Evolutionary conservation across 2,113 vertebrate genomes (phyloP).

Genomic region (Grammomys dolichurus): DNA sequence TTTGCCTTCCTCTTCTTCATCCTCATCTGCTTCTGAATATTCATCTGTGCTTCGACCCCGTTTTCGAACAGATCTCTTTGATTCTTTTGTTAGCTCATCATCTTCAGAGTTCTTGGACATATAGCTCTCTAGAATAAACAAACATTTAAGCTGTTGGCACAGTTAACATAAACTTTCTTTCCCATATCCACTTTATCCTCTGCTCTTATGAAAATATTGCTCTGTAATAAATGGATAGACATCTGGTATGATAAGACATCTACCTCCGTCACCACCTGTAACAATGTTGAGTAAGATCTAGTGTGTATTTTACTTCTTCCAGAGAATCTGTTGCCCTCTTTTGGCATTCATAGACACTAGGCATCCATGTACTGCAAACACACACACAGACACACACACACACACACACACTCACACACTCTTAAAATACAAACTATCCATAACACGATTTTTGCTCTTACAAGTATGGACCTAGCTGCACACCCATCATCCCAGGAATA

Average conservation of each 20-base stretch:
- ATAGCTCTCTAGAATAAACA: conserved; percentile 90
- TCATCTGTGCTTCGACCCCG: conserved; percentile 85
- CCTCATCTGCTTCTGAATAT: conserved; percentile 86
- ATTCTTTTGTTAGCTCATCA: conserved; percentile 85
- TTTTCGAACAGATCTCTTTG: conserved; percentile 82
- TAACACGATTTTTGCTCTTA: neutral
- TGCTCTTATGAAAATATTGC: neutral
- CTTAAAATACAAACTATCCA: neutral
- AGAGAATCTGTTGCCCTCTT: neutral
- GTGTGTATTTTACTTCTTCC: neutral
- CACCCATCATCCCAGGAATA: neutral
- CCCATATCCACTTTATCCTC: neutral
- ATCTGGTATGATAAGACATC: conserved; percentile 3
- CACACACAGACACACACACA: neutral
- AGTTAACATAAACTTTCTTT: conserved; percentile 23
- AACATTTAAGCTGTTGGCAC: conserved; percentile 84
- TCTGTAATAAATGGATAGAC: neutral
- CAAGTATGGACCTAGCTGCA: neutral
- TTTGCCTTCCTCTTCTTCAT: conserved; percentile 88
- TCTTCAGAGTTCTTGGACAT: conserved; percentile 91
- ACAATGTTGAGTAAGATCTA: neutral
- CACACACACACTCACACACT: neutral
- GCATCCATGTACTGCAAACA: neutral
- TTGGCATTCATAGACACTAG: neutral
- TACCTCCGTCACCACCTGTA: neutral